Evolutionary conservation across 2,113 vertebrate genomes (phyloP).

Genomic region (Tylochromis polylepis): DNA sequence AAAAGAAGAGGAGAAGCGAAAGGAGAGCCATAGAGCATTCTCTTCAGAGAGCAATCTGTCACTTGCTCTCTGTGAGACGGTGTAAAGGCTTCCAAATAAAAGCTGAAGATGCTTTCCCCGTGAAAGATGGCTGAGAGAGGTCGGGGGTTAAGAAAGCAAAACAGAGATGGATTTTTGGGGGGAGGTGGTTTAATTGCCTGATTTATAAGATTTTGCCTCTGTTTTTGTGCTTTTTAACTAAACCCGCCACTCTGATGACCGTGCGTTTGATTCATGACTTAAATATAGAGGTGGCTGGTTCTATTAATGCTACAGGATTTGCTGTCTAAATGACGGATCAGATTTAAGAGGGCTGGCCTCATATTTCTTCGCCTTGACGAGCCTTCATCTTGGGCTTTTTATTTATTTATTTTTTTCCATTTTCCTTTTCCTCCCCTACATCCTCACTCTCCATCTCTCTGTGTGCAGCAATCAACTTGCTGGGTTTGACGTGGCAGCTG

Average conservation of each 20-base stretch:
- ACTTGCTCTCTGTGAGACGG: conserved; percentile 33
- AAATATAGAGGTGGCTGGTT: not conserved
- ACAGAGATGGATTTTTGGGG: not conserved
- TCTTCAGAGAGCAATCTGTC: conserved; percentile 66
- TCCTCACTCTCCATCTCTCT: conserved; percentile 59
- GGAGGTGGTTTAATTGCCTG: conserved; percentile 26
- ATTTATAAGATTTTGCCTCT: not conserved
- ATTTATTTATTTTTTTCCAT: not conserved
- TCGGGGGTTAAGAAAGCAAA: conserved; percentile 4
- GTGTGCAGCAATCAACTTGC: conserved; percentile 92
- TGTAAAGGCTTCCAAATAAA: conserved; percentile 48
- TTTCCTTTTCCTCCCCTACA: not conserved
- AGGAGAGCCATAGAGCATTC: conserved; percentile 49
- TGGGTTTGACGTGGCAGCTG: conserved; percentile 97
- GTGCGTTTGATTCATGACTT: conserved; percentile 7
- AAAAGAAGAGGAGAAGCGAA: conserved; percentile 45
- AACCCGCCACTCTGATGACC: conserved; percentile 4
- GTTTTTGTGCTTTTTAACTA: not conserved
- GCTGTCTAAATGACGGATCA: conserved; percentile 15
- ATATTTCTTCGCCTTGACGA: conserved; percentile 13
- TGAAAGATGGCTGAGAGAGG: conserved; percentile 23
- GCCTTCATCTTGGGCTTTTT: conserved; percentile 19
- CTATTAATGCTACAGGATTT: not conserved
- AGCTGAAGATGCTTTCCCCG: conserved; percentile 31
- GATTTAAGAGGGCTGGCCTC: not conserved